Conservation (phyloP, 2,888 invertebrate genomes). For the Hydrotaea diabolus region DNA sequence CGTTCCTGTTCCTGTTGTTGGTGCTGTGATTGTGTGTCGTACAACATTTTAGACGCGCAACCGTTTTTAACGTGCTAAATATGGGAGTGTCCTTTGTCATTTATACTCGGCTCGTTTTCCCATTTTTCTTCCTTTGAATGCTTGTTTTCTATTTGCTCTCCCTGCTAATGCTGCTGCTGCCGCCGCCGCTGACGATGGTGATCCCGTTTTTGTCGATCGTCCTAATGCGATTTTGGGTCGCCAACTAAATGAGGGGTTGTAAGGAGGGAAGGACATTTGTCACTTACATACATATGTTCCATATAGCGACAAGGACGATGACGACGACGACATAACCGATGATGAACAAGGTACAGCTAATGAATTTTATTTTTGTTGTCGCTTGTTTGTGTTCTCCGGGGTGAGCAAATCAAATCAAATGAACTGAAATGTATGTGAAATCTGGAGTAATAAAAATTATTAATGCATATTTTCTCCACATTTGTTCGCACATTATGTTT, state of each 20-base stretch:
- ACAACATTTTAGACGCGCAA: slow-evolving; percentile 44
- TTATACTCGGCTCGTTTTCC: slow-evolving; percentile 50
- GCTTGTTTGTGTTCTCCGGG: slow-evolving; percentile 46
- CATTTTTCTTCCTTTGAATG: not conserved
- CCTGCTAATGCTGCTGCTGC: not conserved
- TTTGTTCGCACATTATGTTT: not conserved
- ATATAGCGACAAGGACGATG: not conserved
- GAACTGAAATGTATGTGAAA: not conserved
- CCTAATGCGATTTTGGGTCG: slow-evolving; percentile 47
- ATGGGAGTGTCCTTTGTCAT: slow-evolving; percentile 76
- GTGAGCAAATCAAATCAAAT: slow-evolving; percentile 3
- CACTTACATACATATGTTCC: slow-evolving; percentile 16
- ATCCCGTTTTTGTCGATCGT: slow-evolving; percentile 56
- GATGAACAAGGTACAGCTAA: slow-evolving; percentile 60
- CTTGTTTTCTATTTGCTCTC: not conserved
- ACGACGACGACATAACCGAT: not conserved
- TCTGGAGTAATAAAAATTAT: slow-evolving; percentile 36
- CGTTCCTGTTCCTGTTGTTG: slow-evolving; percentile 43
- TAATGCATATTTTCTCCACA: slow-evolving; percentile 36
- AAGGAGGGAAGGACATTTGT: slow-evolving; percentile 29
- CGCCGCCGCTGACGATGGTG: too few relatives aligned
- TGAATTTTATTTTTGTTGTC: slow-evolving; percentile 56
- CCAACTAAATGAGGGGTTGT: not conserved
- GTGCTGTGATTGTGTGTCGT: slow-evolving; percentile 32
- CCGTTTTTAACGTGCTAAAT: slow-evolving; percentile 73